These are phyloP conservation scores for Nomada lathburiana DNA, from an alignment of 2,888 invertebrate genomes.

Conservation along the genomic window DNA sequence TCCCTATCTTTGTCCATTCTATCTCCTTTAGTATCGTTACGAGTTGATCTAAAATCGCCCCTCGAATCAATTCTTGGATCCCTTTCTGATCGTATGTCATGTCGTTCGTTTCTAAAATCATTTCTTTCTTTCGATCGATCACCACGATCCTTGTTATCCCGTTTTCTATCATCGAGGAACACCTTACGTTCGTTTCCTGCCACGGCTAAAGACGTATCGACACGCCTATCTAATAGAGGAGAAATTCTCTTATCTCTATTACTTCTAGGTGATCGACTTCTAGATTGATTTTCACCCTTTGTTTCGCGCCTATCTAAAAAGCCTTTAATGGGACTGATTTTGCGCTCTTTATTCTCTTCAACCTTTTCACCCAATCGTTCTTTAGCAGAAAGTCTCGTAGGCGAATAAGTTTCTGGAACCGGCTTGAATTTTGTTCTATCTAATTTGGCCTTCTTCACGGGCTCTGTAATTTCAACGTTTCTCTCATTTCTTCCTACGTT, in stretches of 20 bases:
- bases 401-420: constrained; percentile 83
- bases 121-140: constrained; percentile 74
- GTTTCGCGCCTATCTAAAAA: constrained; percentile 86
- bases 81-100: constrained; percentile 67
- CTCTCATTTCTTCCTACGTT: constrained; percentile 81
- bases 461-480: constrained; percentile 81
- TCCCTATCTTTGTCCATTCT: constrained; percentile 83
- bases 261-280: constrained; percentile 86
- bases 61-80: constrained; percentile 66
- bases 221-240: constrained; percentile 75
- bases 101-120: constrained; percentile 71
- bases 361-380: constrained; percentile 92
- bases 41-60: constrained; percentile 69
- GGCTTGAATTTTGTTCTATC: constrained; percentile 81
- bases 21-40: constrained; percentile 73
- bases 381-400: constrained; percentile 90
- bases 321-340: constrained; percentile 85
- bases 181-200: constrained; percentile 81
- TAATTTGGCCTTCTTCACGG: constrained; percentile 78
- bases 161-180: constrained; percentile 80
- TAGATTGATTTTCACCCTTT: constrained; percentile 80
- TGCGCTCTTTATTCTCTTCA: constrained; percentile 85
- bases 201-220: constrained; percentile 67
- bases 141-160: constrained; percentile 73
- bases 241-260: constrained; percentile 77